phyloP scores from a whole-genome alignment of 2,113 vertebrate species.

The Sisor rabdophorus region DNA sequence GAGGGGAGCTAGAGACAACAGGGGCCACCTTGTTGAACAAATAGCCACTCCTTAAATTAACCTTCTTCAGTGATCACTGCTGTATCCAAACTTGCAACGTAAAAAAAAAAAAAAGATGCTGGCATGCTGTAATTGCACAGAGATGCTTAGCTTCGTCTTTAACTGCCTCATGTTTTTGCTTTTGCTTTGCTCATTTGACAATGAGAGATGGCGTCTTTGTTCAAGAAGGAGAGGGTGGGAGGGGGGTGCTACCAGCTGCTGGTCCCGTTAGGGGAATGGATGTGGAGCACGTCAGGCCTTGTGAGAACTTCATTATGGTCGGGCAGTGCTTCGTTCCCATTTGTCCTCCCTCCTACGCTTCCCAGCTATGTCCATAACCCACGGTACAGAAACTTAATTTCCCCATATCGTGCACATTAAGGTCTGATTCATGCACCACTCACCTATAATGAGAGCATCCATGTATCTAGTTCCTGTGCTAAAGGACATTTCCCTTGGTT shows the following conservation, averaged over 20 bases:
- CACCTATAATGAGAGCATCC: slow-evolving; percentile 37
- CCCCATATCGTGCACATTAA: slow-evolving; percentile 48
- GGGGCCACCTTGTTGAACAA: slow-evolving; percentile 49
- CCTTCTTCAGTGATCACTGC: slow-evolving; percentile 48
- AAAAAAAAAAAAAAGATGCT: slow-evolving; percentile 20
- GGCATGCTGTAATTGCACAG: slow-evolving; percentile 32
- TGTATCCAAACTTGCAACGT: slow-evolving; percentile 29
- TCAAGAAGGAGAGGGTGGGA: slow-evolving; percentile 20
- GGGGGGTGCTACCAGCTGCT: slow-evolving; percentile 14
- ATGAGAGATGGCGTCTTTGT: slow-evolving; percentile 54
- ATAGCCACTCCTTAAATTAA: slow-evolving; percentile 54
- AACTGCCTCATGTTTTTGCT: slow-evolving; percentile 31
- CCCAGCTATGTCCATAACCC: slow-evolving; percentile 13
- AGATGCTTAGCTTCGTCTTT: slow-evolving; percentile 24
- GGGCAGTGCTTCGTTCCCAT: slow-evolving; percentile 18
- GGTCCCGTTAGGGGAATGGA: slow-evolving; percentile 31
- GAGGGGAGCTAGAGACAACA: slow-evolving; percentile 31
- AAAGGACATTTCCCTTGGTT: slow-evolving; percentile 46
- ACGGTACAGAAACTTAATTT: slow-evolving; percentile 48
- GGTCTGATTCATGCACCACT: slow-evolving; percentile 52
- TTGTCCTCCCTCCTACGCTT: neutral
- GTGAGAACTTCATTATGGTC: slow-evolving; percentile 51
- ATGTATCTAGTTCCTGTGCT: slow-evolving; percentile 50
- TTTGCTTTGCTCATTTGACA: slow-evolving; percentile 47
- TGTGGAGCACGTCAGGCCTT: slow-evolving; percentile 23